phyloP scores from a whole-genome alignment of 2,113 vertebrate genomes.

The Psilopogon haemacephalus region DNA sequence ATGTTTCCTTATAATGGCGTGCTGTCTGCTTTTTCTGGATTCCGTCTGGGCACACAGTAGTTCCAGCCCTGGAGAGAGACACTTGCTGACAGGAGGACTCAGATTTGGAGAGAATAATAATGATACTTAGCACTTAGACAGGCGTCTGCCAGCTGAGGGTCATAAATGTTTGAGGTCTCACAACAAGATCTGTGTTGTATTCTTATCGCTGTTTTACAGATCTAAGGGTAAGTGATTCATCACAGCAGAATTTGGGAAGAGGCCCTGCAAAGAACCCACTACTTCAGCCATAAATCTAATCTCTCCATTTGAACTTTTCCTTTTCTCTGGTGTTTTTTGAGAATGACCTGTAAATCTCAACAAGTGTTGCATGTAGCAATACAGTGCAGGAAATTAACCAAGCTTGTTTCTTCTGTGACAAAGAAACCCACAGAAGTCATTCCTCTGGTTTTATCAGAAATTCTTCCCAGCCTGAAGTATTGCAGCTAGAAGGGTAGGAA shows the following conservation, averaged over 20 bases:
- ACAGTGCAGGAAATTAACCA: background rate
- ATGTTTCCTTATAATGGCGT: slow-evolving; percentile 71
- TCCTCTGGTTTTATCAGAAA: background rate
- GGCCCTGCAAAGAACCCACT: background rate
- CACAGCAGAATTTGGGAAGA: background rate
- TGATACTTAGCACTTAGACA: slow-evolving; percentile 47
- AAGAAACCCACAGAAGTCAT: background rate
- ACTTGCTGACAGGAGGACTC: slow-evolving; percentile 40
- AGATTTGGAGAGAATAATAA: slow-evolving; percentile 52
- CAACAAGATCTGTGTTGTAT: slow-evolving; percentile 37
- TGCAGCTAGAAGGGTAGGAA: background rate
- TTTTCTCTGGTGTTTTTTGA: background rate
- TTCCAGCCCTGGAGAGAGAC: slow-evolving; percentile 42
- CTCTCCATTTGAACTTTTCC: background rate
- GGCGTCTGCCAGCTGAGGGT: slow-evolving; percentile 42
- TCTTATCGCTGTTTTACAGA: slow-evolving; percentile 14
- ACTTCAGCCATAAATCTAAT: background rate
- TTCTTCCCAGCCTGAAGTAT: background rate
- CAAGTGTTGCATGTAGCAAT: background rate
- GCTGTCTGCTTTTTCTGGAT: slow-evolving; percentile 71
- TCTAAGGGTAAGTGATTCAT: slow-evolving; percentile 7
- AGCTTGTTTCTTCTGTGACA: background rate
- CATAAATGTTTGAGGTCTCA: slow-evolving; percentile 36
- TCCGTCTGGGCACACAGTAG: slow-evolving; percentile 19
- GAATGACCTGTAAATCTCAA: background rate